Base-by-base conservation (phyloP, 2,797 vertebrate species). In the Hydrolagus colliei region DNA sequence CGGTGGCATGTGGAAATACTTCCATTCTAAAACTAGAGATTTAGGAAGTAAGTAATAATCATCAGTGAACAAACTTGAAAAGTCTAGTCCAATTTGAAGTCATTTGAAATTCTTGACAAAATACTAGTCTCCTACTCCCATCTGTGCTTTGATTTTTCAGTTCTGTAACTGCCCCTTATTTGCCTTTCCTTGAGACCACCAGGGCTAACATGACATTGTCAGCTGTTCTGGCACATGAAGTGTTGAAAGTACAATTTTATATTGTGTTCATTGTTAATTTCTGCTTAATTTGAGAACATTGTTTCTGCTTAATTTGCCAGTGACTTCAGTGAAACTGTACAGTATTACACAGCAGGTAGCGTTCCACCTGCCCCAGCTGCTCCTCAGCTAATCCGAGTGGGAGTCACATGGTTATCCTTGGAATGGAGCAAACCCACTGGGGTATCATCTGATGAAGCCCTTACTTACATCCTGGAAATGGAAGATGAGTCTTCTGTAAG, bases 401-500 rank as follows among this genome's bases (percentile, higher is more conserved):
- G 93, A 20, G 90, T 92, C 62, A 91, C 88, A 59, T 93, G 92
- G 92, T 88, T 96, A 86, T 86, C 90, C 0, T 86, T 96, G 22
- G 89, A 88, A 77, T 95, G 95, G 95, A 89, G 88, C 88, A 88
- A 92, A 3, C 93, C 92, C 0, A 87, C 20, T 9, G 93, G 92
- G 1, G 86, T 87, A 32, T 86, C 89, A 10, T 71, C 87, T 0
- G 92, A 91, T n/a, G 92, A 93, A 22, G 72, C 88, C 5, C 89
- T 93, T 87, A 93, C 91, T 7, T 96, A 95, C 89, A 90, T 87
- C 12, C 88, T 95, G 62, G 94, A 95, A 88, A 89, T 95, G 95
- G 93, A 95, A 63, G 93, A 96, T 85, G 91, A 92, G 86, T 92
- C 91, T 75, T 93, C 92, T 85, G 95, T 95, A 88, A 93, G 94